Percentiles rank a stretch among this genome's conserved stretches.
phyloP scores from a whole-genome alignment of 1,140 invertebrate genomes.

The Scaptomyza hsui region DNA sequence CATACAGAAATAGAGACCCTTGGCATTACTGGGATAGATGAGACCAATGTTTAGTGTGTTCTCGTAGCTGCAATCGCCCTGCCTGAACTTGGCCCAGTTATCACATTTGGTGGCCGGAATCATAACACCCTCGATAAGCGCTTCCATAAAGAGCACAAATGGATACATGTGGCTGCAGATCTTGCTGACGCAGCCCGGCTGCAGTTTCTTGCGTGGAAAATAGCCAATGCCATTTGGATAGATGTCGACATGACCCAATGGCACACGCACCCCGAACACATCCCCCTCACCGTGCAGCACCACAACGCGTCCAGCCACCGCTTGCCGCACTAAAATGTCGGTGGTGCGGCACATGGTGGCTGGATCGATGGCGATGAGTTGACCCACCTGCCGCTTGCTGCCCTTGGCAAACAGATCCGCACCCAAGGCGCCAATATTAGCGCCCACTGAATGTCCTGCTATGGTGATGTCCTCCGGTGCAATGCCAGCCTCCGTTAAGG shows the following conservation, averaged over 20 bases:
- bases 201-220: slow-evolving; percentile 66
- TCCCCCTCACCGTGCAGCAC: slow-evolving; percentile 74
- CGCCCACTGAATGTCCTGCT: slow-evolving; percentile 78
- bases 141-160: slow-evolving; percentile 78
- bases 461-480: slow-evolving; percentile 59
- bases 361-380: slow-evolving; percentile 75
- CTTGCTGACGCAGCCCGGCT: slow-evolving; percentile 72
- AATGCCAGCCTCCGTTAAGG: slow-evolving; percentile 54
- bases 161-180: slow-evolving; percentile 81
- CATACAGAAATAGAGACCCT: slow-evolving; percentile 72
- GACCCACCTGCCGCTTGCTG: slow-evolving; percentile 51
- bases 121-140: slow-evolving; percentile 71
- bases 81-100: slow-evolving; percentile 75
- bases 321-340: slow-evolving; percentile 65
- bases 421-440: slow-evolving; percentile 74
- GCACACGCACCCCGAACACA: slow-evolving; percentile 68
- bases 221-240: slow-evolving; percentile 81
- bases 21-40: slow-evolving; percentile 58
- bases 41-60: slow-evolving; percentile 74
- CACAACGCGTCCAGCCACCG: slow-evolving; percentile 57
- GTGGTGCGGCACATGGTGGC: slow-evolving; percentile 74
- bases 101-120: slow-evolving; percentile 80
- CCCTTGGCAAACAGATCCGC: slow-evolving; percentile 60
- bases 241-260: slow-evolving; percentile 72
- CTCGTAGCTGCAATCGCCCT: slow-evolving; percentile 66